Evolutionary conservation across 2,797 vertebrate genomes (phyloP).

Genomic region (Fratercula arctica): DNA sequence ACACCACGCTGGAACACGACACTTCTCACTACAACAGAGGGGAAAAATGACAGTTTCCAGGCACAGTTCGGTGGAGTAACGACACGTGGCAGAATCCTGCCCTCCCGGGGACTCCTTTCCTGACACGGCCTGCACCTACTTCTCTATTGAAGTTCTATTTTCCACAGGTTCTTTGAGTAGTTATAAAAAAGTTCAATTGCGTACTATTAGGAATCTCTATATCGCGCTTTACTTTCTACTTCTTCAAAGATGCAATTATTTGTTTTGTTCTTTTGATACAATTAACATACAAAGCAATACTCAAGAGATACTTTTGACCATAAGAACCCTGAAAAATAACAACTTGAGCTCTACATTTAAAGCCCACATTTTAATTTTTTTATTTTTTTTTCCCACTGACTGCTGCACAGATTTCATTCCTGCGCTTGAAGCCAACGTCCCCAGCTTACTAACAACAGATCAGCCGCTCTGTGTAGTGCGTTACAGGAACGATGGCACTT

Average conservation of each 20-base stretch:
- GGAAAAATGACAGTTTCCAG: not conserved
- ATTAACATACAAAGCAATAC: not conserved
- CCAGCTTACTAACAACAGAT: not conserved
- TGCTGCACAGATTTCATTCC: not conserved
- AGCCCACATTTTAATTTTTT: not conserved
- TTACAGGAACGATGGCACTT: not conserved
- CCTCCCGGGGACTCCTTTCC: not conserved
- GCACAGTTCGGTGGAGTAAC: not conserved
- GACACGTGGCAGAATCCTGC: not conserved
- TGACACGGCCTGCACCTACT: not conserved
- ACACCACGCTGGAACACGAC: slow-evolving; percentile 94
- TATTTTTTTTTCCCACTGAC: not conserved
- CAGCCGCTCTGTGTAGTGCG: not conserved
- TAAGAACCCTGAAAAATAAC: not conserved
- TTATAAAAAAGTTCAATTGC: not conserved
- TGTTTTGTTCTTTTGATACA: not conserved
- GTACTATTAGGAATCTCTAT: not conserved
- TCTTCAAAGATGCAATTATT: not conserved
- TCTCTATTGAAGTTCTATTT: not conserved
- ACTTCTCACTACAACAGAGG: slow-evolving; percentile 87
- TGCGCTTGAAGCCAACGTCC: not conserved
- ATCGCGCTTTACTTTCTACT: not conserved
- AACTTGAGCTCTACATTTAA: not conserved
- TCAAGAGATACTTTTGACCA: not conserved
- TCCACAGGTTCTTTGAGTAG: not conserved